Evolutionary conservation across 2,797 vertebrate genomes (phyloP), one percentile per base, ranked within the genome.

Genomic region (Lycodopsis pacificus): DNA sequence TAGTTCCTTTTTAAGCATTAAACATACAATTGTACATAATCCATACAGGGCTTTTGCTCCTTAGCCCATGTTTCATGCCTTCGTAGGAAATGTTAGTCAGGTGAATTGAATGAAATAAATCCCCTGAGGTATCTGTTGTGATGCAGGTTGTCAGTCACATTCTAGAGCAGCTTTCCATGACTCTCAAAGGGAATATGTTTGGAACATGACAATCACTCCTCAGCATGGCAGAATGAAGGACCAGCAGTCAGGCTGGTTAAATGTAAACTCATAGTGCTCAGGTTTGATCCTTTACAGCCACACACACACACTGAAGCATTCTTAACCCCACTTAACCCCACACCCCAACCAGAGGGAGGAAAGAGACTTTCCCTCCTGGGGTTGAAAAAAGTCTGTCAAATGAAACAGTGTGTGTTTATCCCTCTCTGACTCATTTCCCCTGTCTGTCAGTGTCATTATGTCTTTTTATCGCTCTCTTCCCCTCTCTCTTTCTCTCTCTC

Each of bases 331-430:
- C 61, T 81, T 84, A 72, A 68, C 65, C 65, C 71, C 54, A 49
- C 58, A 71, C 40, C 53, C 17, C 20, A 65, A 63, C 70, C 67
- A 22, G 14, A 67, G 64, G 49, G 11, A 73, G 75, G 17, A 63
- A 56, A 81, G 48, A 71, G 40, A 56, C 58, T 71, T 48, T 74
- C 67, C 61, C 73, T 54, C 62, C 19, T 54, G 54, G 62, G 53
- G 44, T 77, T 65, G 78, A 73, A 71, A 51, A 83, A 83, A 83
- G 76, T 80, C 76, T 71, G 82, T 72, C 56, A 67, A 77, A 76
- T 79, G 66, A 74, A 71, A 63, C 75, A 48, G 73, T 73, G 65
- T 83, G 65, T 80, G 81, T 80, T 85, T 73, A 77, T 76, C 46
- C 77, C 44, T 79, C 62, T 71, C 65, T 56, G 76, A 81, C 54